phyloP scores from a whole-genome alignment of 2,797 vertebrate species.

The Chiloscyllium punctatum region DNA sequence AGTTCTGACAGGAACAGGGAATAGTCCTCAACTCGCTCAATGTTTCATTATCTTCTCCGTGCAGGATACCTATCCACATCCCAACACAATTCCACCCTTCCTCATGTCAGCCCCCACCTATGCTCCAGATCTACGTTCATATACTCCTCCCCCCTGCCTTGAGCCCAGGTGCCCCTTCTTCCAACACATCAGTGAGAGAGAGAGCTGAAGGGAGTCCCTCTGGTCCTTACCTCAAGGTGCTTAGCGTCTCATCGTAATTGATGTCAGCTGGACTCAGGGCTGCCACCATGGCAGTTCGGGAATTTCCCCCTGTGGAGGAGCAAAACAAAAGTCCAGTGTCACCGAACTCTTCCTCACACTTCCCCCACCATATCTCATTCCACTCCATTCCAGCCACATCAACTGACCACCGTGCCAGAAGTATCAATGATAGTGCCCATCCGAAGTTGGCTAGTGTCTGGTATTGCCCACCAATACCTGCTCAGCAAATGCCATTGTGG shows the following conservation, averaged over 20 bases:
- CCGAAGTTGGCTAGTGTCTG: too few relatives aligned
- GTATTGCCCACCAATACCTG: neutral
- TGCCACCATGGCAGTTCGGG: conserved; percentile 91
- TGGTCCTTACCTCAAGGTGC: conserved; percentile 80
- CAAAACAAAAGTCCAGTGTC: neutral
- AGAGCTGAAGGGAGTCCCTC: neutral
- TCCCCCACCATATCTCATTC: neutral
- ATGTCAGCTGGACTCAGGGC: conserved; percentile 86
- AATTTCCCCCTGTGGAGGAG: conserved; percentile 78
- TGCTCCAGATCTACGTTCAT: neutral
- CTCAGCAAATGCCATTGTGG: neutral
- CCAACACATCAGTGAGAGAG: neutral
- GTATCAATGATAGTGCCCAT: neutral
- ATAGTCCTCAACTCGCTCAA: neutral
- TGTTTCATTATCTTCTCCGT: too few relatives aligned
- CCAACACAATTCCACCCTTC: too few relatives aligned
- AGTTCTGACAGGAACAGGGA: neutral
- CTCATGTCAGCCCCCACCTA: too few relatives aligned
- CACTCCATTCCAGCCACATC: neutral
- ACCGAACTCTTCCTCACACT: neutral
- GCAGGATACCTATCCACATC: neutral
- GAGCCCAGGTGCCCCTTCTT: neutral
- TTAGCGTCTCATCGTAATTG: conserved; percentile 90
- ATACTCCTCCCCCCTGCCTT: neutral
- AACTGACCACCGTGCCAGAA: neutral